Conservation (phyloP, 2,888 invertebrate species). For the Drosophila helvetica region DNA sequence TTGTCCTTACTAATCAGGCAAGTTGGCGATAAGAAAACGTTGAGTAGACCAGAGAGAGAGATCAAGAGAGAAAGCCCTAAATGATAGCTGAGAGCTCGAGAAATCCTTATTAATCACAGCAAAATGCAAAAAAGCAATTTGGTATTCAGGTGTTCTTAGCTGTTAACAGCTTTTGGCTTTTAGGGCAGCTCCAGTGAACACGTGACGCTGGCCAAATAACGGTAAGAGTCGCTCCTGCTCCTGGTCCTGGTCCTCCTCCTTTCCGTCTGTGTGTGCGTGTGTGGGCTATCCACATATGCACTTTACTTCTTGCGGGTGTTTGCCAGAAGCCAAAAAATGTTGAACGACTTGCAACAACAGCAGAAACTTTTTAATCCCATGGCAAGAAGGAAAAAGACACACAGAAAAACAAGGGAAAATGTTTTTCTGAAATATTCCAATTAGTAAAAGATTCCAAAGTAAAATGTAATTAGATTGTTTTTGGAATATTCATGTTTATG, state of each 20-base stretch:
- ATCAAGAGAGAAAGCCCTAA: background rate
- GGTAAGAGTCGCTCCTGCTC: conserved; percentile 14
- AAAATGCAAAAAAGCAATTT: conserved; percentile 10
- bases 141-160: conserved; percentile 16
- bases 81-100: background rate
- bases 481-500: conserved; percentile 14
- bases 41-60: background rate
- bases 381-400: conserved; percentile 14
- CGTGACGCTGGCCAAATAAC: conserved; percentile 13
- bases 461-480: conserved; percentile 25
- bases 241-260: too few species aligned
- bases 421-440: conserved; percentile 9
- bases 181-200: conserved; percentile 17
- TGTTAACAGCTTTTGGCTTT: conserved; percentile 41
- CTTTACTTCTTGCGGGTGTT: conserved; percentile 30
- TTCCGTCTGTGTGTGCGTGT: background rate
- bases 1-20: background rate
- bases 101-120: conserved; percentile 6
- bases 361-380: conserved; percentile 28
- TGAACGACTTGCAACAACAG: conserved; percentile 12
- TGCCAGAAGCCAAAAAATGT: conserved; percentile 21
- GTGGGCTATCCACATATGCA: conserved; percentile 28
- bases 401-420: conserved; percentile 3
- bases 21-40: background rate
- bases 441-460: background rate